Percentiles rank a stretch among this genome's conserved stretches.
phyloP scores from a whole-genome alignment of 2,888 invertebrate species.

The Drosophila koepferae region DNA sequence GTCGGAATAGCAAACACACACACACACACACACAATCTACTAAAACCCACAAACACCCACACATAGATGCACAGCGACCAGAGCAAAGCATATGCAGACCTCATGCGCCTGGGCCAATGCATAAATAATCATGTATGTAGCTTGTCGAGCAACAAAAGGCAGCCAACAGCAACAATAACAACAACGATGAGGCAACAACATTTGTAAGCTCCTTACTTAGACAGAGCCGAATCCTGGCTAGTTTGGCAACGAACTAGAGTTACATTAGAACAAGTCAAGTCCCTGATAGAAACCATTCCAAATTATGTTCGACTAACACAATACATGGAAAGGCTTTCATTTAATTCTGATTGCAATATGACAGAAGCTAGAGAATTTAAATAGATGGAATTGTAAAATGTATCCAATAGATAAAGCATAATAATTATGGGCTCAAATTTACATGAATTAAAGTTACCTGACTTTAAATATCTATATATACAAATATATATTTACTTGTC shows the following conservation, averaged over 20 bases:
- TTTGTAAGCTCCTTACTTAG: conserved; percentile 57
- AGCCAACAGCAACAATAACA: conserved; percentile 6
- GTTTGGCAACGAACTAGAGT: conserved; percentile 7
- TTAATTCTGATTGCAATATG: conserved; percentile 18
- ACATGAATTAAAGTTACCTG: neutral
- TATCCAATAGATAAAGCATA: neutral
- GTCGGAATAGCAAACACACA: conserved; percentile 33
- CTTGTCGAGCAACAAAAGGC: conserved; percentile 16
- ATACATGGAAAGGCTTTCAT: conserved; percentile 29
- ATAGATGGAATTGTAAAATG: conserved; percentile 7
- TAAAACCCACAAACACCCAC: conserved; percentile 1
- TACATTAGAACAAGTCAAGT: conserved; percentile 28
- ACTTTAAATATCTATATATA: neutral
- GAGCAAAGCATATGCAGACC: conserved; percentile 45
- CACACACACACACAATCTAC: conserved; percentile 3
- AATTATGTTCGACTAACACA: conserved; percentile 40
- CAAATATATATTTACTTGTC: neutral
- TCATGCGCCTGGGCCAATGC: conserved; percentile 53
- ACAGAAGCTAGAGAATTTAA: neutral
- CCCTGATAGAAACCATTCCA: conserved; percentile 5
- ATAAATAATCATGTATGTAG: conserved; percentile 70
- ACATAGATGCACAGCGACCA: neutral
- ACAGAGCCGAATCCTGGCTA: conserved; percentile 20
- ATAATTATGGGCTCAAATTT: neutral
- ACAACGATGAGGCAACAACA: conserved; percentile 23